phyloP scores from a whole-genome alignment of 2,797 vertebrate species.

The Hydrolagus colliei region DNA sequence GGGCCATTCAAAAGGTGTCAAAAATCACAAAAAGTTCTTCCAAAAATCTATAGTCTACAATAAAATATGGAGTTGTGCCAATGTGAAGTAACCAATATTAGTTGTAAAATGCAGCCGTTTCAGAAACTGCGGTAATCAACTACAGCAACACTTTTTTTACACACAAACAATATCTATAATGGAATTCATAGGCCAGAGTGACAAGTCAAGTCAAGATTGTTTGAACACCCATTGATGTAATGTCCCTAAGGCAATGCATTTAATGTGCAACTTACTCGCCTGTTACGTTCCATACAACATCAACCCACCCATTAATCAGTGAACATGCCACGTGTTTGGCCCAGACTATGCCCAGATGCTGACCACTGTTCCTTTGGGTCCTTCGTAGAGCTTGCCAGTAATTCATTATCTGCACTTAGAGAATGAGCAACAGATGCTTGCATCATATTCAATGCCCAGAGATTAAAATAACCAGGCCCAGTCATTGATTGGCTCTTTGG shows the following conservation, averaged over 20 bases:
- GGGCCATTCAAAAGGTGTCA: too few relatives aligned
- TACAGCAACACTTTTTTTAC: background rate
- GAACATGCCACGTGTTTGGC: background rate
- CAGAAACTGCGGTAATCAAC: background rate
- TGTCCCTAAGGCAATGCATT: background rate
- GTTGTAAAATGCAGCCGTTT: background rate
- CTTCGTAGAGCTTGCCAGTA: background rate
- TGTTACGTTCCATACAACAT: background rate
- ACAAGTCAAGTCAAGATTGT: background rate
- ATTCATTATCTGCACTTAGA: background rate
- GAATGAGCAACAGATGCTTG: background rate
- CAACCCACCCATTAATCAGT: conserved; percentile 21
- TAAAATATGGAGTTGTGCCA: too few relatives aligned
- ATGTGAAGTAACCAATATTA: background rate
- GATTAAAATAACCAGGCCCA: background rate
- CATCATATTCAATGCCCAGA: background rate
- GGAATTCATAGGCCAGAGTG: background rate
- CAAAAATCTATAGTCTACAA: too few relatives aligned
- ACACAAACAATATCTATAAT: background rate
- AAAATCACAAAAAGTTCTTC: too few relatives aligned
- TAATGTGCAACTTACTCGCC: background rate
- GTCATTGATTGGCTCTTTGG: background rate
- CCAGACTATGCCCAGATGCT: background rate
- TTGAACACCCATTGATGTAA: background rate
- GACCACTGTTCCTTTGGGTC: background rate